Conservation (phyloP, 2,888 invertebrate species). For the Trichacis sp. region DNA sequence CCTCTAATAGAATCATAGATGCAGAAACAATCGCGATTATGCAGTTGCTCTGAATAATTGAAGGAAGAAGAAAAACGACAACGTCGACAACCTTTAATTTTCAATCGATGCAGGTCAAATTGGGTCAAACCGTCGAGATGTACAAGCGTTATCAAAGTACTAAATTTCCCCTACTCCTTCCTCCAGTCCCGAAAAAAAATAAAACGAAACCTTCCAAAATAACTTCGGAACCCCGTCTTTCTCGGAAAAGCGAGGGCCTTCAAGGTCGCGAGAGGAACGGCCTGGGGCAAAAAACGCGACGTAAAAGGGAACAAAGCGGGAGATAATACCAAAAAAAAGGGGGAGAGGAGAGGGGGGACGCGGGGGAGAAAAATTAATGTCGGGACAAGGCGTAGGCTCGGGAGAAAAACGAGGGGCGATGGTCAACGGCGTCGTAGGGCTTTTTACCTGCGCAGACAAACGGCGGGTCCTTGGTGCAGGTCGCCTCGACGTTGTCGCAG, state of each 20-base stretch:
- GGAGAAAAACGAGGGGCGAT: constrained; percentile 7
- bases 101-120: background rate
- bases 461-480: constrained; percentile 71
- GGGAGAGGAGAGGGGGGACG: constrained; percentile 8
- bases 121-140: too few relatives aligned
- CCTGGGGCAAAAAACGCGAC: constrained; percentile 42
- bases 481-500: constrained; percentile 60
- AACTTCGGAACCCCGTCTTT: background rate
- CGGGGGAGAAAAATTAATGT: too few relatives aligned
- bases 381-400: constrained; percentile 12
- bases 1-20: background rate
- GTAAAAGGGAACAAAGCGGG: background rate
- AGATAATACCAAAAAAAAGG: constrained; percentile 13
- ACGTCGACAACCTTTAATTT: background rate
- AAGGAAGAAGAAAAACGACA: background rate
- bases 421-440: constrained; percentile 16
- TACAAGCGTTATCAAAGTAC: too few relatives aligned
- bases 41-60: constrained; percentile 6
- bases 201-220: too few relatives aligned
- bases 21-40: constrained; percentile 4
- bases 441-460: constrained; percentile 74
- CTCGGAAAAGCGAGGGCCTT: constrained; percentile 26
- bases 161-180: too few relatives aligned
- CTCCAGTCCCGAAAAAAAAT: too few relatives aligned
- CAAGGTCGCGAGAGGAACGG: constrained; percentile 65